phyloP scores from a whole-genome alignment of 2,113 vertebrate genomes.

The Lycaon pictus region DNA sequence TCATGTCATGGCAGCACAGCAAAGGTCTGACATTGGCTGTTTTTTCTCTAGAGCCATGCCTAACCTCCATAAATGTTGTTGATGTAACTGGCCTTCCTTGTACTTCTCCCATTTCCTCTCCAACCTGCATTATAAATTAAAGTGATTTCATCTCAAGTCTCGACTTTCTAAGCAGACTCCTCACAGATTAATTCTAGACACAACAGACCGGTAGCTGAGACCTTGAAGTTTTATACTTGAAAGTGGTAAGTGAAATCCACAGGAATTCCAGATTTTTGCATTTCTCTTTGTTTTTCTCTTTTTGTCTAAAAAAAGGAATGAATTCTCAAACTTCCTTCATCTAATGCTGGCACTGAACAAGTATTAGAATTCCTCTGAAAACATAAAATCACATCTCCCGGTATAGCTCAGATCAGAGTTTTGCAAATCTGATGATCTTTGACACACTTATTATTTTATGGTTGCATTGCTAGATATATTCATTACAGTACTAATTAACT shows the following conservation, averaged over 20 bases:
- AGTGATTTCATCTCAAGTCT: conserved; percentile 71
- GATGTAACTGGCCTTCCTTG: background rate
- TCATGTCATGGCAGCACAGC: background rate
- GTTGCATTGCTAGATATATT: conserved; percentile 47
- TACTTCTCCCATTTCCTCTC: conserved; percentile 46
- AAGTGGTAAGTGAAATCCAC: conserved; percentile 32
- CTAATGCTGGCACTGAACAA: background rate
- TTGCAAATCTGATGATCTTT: conserved; percentile 64
- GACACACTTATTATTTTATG: conserved; percentile 63
- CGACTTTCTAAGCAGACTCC: conserved; percentile 48
- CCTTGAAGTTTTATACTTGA: conserved; percentile 56
- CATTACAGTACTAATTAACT: conserved; percentile 73
- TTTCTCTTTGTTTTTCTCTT: background rate
- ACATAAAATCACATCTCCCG: conserved; percentile 19
- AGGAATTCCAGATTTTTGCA: conserved; percentile 57
- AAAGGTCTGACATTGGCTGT: background rate
- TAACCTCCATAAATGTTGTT: background rate
- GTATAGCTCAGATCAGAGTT: background rate
- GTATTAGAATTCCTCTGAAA: conserved; percentile 44
- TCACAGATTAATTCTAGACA: conserved; percentile 77
- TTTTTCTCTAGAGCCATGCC: background rate
- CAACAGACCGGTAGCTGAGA: conserved; percentile 61
- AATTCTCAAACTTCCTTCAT: background rate
- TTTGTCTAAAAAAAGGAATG: background rate
- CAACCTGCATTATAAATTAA: conserved; percentile 69